phyloP scores from a whole-genome alignment of 53 echinoderm and acorn worm species.

The Arbacia lixula region DNA sequence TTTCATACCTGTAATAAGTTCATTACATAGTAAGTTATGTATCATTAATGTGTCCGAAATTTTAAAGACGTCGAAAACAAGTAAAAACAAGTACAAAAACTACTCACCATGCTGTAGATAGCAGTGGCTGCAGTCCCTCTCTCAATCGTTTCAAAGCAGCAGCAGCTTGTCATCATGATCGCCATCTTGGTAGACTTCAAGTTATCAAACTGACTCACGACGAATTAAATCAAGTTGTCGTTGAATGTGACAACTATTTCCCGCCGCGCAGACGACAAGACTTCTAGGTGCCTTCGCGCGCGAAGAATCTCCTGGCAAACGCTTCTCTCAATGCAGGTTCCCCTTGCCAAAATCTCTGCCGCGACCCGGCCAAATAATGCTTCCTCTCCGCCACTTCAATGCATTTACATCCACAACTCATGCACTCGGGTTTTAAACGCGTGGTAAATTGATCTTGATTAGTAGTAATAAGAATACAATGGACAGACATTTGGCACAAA shows the following conservation, averaged over 20 bases:
- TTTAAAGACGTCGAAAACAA: too few relatives aligned
- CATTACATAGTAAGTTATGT: too few relatives aligned
- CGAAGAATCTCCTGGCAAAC: slow-evolving; percentile 14
- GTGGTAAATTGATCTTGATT: not conserved
- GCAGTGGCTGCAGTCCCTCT: slow-evolving; percentile 26
- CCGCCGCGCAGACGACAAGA: not conserved
- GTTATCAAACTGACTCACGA: not conserved
- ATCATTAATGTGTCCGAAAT: too few relatives aligned
- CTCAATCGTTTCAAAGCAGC: slow-evolving; percentile 45
- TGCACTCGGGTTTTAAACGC: not conserved
- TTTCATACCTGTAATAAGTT: too few relatives aligned
- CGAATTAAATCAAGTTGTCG: not conserved
- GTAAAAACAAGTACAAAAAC: too few relatives aligned
- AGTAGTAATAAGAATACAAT: slow-evolving; percentile 20
- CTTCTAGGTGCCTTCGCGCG: not conserved
- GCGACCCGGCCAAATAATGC: not conserved
- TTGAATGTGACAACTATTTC: not conserved
- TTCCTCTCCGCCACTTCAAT: not conserved
- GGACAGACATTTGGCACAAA: slow-evolving; percentile 33
- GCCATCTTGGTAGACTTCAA: slow-evolving; percentile 22
- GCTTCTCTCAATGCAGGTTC: slow-evolving; percentile 3
- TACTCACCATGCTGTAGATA: slow-evolving; percentile 33
- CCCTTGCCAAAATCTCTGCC: slow-evolving; percentile 2
- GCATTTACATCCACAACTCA: not conserved
- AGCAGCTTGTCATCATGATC: slow-evolving; percentile 47